Conservation (phyloP, 2,797 vertebrate genomes). For the Peromyscus eremicus region DNA sequence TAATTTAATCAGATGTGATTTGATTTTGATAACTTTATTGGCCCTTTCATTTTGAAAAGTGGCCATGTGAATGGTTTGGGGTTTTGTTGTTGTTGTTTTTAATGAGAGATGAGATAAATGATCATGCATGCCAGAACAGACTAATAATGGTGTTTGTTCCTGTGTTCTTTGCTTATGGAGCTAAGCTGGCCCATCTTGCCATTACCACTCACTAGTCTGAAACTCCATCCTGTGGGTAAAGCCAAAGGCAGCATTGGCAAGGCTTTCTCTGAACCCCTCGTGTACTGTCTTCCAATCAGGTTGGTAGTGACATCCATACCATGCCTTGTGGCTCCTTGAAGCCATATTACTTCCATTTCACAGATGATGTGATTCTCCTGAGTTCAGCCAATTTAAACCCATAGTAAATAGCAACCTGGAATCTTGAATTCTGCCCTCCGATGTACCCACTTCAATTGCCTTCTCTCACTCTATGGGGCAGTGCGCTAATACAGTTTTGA, state of each 20-base stretch:
- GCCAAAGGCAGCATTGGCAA: not conserved
- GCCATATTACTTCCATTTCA: not conserved
- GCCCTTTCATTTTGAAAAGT: conserved; percentile 77
- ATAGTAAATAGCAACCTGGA: not conserved
- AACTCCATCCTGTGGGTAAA: conserved; percentile 12
- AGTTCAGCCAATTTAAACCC: not conserved
- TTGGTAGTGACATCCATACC: not conserved
- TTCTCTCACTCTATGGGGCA: not conserved
- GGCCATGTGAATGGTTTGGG: conserved; percentile 51
- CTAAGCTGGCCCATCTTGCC: not conserved
- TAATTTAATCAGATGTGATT: conserved; percentile 79
- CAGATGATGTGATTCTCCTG: not conserved
- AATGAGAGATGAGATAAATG: conserved; percentile 69
- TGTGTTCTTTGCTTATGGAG: conserved; percentile 42
- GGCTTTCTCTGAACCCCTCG: not conserved
- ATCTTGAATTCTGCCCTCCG: not conserved
- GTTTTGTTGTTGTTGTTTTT: conserved; percentile 61
- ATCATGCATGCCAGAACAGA: conserved; percentile 48
- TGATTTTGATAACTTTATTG: conserved; percentile 79
- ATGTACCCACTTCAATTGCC: not conserved
- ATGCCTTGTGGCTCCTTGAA: not conserved
- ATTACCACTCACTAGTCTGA: not conserved
- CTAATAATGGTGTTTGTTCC: conserved; percentile 66
- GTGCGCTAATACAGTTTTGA: not conserved
- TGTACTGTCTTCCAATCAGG: not conserved